Base-by-base conservation (phyloP, 2,113 vertebrate species). In the Syngnathus typhle region DNA sequence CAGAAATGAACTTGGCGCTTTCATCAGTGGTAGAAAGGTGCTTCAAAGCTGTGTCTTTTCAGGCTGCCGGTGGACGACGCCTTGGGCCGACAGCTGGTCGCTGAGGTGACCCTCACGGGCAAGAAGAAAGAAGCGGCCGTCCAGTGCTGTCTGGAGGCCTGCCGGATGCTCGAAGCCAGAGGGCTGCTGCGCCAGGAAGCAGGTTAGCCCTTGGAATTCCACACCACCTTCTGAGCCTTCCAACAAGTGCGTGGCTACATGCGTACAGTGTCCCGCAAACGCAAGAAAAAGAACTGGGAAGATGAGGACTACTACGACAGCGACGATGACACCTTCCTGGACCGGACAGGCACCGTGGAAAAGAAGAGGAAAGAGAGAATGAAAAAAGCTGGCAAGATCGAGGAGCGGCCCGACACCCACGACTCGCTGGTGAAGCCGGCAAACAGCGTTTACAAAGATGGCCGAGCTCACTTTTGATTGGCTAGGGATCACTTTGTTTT, bases 241-340 rank as follows among this genome's bases (percentile, higher is more conserved):
- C 6, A 41, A 0, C 60, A 0, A 54, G 1, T 36, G 64, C n/a
- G 15, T 43, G 43, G 5, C 21, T 49, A 4, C 21, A 2, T 55
- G 1, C 60, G 16, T 61, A 4, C 74, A 99, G 96, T 98, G 59
- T 98, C 96, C 55, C 93, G 97, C 9, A 99, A 99, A 86, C 94
- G 96, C 68, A 98, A 93, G 82, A 92, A 93, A 75, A 99, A 98
- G 85, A 96, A 98, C 89, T 98, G 97, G 97, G 96, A 98, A 73
- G 96, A 95, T 13, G 95, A 98, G 74, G 97, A 99, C 67, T 99
- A 93, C 83, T 99, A 99, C 51, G 96, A 98, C 83, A 99, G 97
- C 8, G 96, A 99, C 1, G 97, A 99, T 8, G 97, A 99, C 79
- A 94, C 94, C 8, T 99, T 98, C 76, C 93, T 99, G 13, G 97